Evolutionary conservation across 2,113 vertebrate genomes (phyloP).

Genomic region (Meleagris gallopavo): DNA sequence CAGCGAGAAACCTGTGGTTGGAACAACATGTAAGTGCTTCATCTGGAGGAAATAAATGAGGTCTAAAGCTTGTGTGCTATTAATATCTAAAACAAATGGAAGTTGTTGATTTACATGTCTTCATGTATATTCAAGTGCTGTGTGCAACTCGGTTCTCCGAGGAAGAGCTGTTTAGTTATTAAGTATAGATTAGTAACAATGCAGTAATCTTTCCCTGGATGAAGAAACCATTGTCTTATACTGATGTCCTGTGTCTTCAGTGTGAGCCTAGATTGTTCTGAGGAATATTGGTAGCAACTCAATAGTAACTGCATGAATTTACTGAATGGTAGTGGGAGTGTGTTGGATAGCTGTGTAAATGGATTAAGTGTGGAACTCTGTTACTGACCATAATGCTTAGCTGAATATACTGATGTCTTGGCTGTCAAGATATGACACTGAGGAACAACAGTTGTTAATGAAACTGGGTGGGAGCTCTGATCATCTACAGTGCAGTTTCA

Average conservation of each 20-base stretch:
- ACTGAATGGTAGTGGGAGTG: not conserved
- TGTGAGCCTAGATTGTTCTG: not conserved
- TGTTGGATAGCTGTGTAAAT: not conserved
- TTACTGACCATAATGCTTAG: not conserved
- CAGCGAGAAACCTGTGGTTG: conserved; percentile 89
- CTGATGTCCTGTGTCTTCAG: not conserved
- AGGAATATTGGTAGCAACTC: not conserved
- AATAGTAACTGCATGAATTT: not conserved
- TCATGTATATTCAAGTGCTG: not conserved
- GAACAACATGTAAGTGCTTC: conserved; percentile 90
- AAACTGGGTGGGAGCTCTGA: not conserved
- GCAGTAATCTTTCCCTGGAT: not conserved
- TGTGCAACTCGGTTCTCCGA: rapidly evolving
- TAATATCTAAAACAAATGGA: not conserved
- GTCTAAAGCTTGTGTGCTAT: not conserved
- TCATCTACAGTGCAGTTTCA: not conserved
- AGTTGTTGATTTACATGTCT: not conserved
- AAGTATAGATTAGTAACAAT: not conserved
- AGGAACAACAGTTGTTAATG: not conserved
- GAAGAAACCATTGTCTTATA: not conserved
- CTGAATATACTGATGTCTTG: not conserved
- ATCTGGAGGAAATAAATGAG: not conserved
- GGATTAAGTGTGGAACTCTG: not conserved
- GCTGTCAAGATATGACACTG: not conserved
- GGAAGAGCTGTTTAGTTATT: not conserved